phyloP scores from a whole-genome alignment of 2,888 invertebrate species.

The Melolontha melolontha region DNA sequence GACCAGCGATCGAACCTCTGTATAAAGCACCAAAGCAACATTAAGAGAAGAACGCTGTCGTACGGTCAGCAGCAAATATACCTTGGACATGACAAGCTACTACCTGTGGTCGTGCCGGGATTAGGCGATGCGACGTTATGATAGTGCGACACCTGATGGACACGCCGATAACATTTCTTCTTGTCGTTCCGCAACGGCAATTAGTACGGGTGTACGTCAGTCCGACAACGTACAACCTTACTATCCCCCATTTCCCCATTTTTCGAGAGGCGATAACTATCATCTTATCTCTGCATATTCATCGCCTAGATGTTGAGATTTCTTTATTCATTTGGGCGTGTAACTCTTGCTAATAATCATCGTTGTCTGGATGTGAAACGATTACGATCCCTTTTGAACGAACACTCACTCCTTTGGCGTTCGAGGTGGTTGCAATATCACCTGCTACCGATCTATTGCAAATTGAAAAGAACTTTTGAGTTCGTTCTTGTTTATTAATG shows the following conservation, averaged over 20 bases:
- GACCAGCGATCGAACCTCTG: background rate
- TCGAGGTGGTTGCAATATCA: slow-evolving; percentile 21
- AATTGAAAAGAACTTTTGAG: slow-evolving; percentile 29
- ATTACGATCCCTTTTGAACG: background rate
- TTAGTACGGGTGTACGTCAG: slow-evolving; percentile 41
- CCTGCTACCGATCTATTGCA: slow-evolving; percentile 30
- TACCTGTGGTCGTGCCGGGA: slow-evolving; percentile 48
- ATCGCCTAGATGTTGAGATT: no score
- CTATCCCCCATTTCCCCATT: slow-evolving; percentile 4
- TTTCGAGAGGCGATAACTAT: slow-evolving; percentile 23
- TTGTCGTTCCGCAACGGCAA: slow-evolving; percentile 46
- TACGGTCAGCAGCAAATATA: slow-evolving; percentile 13
- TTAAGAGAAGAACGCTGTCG: slow-evolving; percentile 1
- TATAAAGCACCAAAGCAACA: no score
- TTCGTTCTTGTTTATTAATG: slow-evolving; percentile 1
- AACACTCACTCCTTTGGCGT: no score
- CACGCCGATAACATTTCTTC: slow-evolving; percentile 49
- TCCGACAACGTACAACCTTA: slow-evolving; percentile 5
- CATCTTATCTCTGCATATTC: slow-evolving; percentile 5
- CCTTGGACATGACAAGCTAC: slow-evolving; percentile 47
- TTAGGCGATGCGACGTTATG: slow-evolving; percentile 49
- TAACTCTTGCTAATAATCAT: slow-evolving; percentile 24
- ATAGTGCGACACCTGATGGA: slow-evolving; percentile 53
- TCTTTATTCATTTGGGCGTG: no score
- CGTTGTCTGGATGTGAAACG: slow-evolving; percentile 1